Base-by-base conservation (phyloP, 2,113 vertebrate genomes). In the Clarias macrocephalus region DNA sequence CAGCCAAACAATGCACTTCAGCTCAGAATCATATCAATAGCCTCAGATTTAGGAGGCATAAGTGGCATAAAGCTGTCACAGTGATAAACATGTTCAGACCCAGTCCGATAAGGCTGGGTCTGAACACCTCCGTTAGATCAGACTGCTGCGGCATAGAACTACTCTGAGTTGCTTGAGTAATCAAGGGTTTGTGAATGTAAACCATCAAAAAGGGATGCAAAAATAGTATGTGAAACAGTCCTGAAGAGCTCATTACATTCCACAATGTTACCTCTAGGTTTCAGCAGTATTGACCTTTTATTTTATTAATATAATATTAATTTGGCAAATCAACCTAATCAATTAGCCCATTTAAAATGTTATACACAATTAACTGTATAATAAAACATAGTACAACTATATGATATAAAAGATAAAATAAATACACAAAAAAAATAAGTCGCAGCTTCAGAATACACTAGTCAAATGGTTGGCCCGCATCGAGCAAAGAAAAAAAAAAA, bases 41-140 rank as follows among this genome's bases (percentile, higher is more conserved):
- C n/a, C 59, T 56, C 75, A 8, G 48, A 68, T 54, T 80, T 52
- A n/a, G 76, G 28, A 30, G 21, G 19, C 23, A 25, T 80, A 86
- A 70, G 63, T 23, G 18, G 3, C 2, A 66, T 16, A 56, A 59
- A 80, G 19, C 12, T 37, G 76, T 70, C 57, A 86, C 76, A 63
- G 23, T 86, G 85, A 80, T 63, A 86, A 80, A 52, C 25, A 9
- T 21, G 80, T 80, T 83, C 37, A 68, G 57, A 33, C 33, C 33
- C 59, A 48, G 33, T 82, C 80, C 80, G 11, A 63, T 48, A 81
- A 62, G 15, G 0, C 30, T 1, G 15, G 0, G 19, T 1, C 59
- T 3, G 1, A 4, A 28, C 19, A 79, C 3, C 3, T 30, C 25
- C n/a, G 30, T 12, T 28, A 30, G 25, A 15, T 80, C 77, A 80